phyloP scores from a whole-genome alignment of 1,140 invertebrate species.

The Augochlora pura region DNA sequence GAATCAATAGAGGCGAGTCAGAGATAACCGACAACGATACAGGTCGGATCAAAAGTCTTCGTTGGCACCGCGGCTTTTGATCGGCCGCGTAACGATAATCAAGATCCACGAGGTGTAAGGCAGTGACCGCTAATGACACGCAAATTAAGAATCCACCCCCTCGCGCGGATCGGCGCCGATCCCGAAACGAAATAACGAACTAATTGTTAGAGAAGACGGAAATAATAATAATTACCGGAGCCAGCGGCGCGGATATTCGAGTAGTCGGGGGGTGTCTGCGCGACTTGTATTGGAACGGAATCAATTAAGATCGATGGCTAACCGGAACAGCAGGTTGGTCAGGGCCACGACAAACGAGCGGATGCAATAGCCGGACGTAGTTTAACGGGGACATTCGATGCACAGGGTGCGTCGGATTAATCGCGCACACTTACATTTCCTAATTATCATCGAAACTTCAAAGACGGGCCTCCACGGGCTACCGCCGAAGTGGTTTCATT shows the following conservation, averaged over 20 bases:
- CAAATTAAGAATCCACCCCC: conserved; percentile 41
- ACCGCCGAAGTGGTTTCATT: conserved; percentile 21
- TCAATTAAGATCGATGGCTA: conserved; percentile 18
- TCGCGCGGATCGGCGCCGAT: neutral
- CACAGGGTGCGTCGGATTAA: conserved; percentile 22
- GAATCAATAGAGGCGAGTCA: conserved; percentile 22
- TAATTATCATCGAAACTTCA: conserved; percentile 35
- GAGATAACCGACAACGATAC: neutral
- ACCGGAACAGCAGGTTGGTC: neutral
- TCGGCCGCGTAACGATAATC: conserved; percentile 35
- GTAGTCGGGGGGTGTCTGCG: neutral
- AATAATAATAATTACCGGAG: conserved; percentile 7
- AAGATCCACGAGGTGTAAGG: conserved; percentile 31
- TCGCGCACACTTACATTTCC: conserved; percentile 37
- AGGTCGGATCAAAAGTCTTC: conserved; percentile 7
- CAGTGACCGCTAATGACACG: conserved; percentile 23
- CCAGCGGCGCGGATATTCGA: neutral
- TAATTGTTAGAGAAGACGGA: conserved; percentile 12
- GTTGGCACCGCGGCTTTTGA: conserved; percentile 17
- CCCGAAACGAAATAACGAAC: conserved; percentile 21
- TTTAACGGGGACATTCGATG: neutral
- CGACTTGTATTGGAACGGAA: conserved; percentile 9
- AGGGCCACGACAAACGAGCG: conserved; percentile 22
- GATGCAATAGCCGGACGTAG: conserved; percentile 14
- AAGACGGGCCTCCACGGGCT: neutral